Base-by-base conservation (phyloP, 2,888 invertebrate genomes). In the Polymixis lichenea region DNA sequence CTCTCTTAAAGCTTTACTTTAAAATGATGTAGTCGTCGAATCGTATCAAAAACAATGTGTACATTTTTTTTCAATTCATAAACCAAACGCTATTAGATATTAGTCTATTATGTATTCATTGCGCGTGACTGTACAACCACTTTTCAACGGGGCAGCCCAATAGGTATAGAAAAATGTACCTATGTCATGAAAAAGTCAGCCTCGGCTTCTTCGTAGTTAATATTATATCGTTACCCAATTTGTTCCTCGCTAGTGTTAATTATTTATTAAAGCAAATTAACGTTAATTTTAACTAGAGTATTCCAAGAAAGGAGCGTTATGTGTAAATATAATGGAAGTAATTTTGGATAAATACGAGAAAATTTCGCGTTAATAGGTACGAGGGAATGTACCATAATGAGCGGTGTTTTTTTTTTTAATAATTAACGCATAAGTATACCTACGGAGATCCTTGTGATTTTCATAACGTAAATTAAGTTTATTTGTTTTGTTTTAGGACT, bases 281-380 rank as follows among this genome's bases (percentile, higher is more conserved):
- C 15, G 66, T 32, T 55, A 51, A 74, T 72, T 67, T 9, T 32
- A 83, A 72, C 69, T 32, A 65, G 25, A 32, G 15, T 72, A 66
- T 51, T 80, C 71, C 25, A 69, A 32, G 60, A 55, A 67, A 53
- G 56, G 55, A 51, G n/a, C 46, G 56, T 62, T 17, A 60, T 22
- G 71, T 64, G 51, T 64, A 38, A 73, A 71, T 49, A 19, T 43
- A 70, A 79, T 75, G 46, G 15, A 46, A 62, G 43, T 74, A 55
- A 76, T 76, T 75, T 51, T n/a, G 28, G 17, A 32, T 65, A 43
- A 65, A 38, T 46, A 71, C 8, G 28, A 25, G 38, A 17, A 58
- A 51, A 43, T 60, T 28, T 65, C 13, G n/a, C 15, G 25, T 66
- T 58, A 72, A 66, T 69, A n/a, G n/a, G n/a, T n/a, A 60, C 51